These are phyloP conservation scores for Synchiropus splendidus DNA, from an alignment of 2,113 vertebrate species.

Conservation along the genomic window DNA sequence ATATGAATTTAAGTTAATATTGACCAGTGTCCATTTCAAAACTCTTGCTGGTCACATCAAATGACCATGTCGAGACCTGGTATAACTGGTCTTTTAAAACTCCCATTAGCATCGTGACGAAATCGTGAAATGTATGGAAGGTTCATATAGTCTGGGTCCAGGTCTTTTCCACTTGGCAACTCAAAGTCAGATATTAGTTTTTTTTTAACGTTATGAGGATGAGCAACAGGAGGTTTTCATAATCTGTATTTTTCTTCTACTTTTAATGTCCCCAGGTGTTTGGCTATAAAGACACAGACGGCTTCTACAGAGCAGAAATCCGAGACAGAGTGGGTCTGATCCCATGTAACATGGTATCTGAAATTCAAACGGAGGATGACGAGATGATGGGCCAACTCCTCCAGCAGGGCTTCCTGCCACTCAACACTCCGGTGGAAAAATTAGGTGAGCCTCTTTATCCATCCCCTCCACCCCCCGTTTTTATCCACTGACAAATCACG, in stretches of 20 bases:
- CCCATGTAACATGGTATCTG: slow-evolving; percentile 97
- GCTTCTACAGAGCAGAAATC: slow-evolving; percentile 90
- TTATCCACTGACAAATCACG: neutral
- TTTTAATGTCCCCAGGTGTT: slow-evolving; percentile 72
- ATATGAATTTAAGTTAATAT: no score
- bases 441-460: slow-evolving; percentile 62
- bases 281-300: slow-evolving; percentile 89
- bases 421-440: slow-evolving; percentile 92
- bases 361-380: slow-evolving; percentile 91
- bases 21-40: no score
- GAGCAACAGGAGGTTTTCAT: neutral
- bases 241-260: neutral
- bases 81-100: no score
- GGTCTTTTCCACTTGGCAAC: no score
- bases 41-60: no score
- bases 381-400: slow-evolving; percentile 93
- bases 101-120: no score
- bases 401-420: slow-evolving; percentile 90
- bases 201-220: no score
- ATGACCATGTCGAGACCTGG: no score
- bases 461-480: neutral
- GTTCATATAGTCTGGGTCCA: no score
- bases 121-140: no score
- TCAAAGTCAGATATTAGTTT: no score
- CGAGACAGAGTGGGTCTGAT: slow-evolving; percentile 82